Conservation (phyloP, 2,888 invertebrate species). For the Eupeodes luniger region DNA sequence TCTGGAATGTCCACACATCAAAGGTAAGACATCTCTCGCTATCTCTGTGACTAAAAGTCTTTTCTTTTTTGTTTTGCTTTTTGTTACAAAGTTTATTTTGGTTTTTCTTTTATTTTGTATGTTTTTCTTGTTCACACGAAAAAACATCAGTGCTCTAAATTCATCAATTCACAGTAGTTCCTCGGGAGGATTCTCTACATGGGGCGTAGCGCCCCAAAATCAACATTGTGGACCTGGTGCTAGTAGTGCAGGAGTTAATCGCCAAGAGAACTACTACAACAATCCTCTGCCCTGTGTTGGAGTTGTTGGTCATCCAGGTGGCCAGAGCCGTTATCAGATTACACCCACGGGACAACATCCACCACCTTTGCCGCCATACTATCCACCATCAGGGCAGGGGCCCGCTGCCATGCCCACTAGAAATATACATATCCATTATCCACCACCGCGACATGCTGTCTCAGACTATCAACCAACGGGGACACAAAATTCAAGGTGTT, state of each 20-base stretch:
- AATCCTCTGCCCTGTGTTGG: constrained; percentile 81
- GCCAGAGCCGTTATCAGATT: constrained; percentile 84
- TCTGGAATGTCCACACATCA: constrained; percentile 84
- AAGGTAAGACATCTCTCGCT: constrained; percentile 79
- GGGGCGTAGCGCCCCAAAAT: constrained; percentile 82
- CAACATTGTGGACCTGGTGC: constrained; percentile 78
- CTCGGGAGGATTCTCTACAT: constrained; percentile 84
- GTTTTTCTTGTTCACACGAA: constrained; percentile 33
- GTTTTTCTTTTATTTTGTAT: constrained; percentile 38
- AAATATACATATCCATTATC: constrained; percentile 84
- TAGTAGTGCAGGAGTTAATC: constrained; percentile 74
- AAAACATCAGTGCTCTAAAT: constrained; percentile 81
- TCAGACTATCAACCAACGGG: constrained; percentile 83
- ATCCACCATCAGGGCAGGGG: constrained; percentile 79
- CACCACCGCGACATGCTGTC: constrained; percentile 82
- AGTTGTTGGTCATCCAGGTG: constrained; percentile 77
- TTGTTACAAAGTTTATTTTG: constrained; percentile 21
- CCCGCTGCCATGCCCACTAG: constrained; percentile 78
- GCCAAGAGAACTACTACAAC: constrained; percentile 83
- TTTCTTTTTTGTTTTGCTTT: not conserved
- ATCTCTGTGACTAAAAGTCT: constrained; percentile 1
- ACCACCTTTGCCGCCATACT: constrained; percentile 83
- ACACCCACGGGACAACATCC: constrained; percentile 84
- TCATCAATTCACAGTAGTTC: constrained; percentile 84
- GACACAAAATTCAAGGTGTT: constrained; percentile 81